These are phyloP conservation scores for Limnothrissa miodon DNA, from an alignment of 2,113 vertebrate genomes.

Conservation along the genomic window DNA sequence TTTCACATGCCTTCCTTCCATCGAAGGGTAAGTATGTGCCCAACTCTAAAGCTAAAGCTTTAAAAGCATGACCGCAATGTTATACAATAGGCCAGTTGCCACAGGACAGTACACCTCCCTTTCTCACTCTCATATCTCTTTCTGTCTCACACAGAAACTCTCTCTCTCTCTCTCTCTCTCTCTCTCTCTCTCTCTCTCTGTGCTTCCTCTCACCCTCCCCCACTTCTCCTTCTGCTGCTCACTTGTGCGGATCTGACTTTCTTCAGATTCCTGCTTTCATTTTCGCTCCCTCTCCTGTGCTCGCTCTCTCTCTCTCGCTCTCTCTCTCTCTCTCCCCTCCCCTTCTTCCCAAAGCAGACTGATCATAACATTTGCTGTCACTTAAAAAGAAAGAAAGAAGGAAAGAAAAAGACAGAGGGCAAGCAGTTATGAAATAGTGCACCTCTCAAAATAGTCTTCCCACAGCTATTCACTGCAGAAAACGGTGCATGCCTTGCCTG, in stretches of 20 bases:
- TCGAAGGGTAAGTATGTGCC: constrained; percentile 82
- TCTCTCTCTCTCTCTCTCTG: not conserved
- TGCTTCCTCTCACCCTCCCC: not conserved
- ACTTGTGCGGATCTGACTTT: not conserved
- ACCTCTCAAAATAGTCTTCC: not conserved
- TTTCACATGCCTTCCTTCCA: constrained; percentile 93
- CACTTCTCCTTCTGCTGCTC: not conserved
- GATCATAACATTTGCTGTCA: not conserved
- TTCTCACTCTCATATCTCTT: not conserved
- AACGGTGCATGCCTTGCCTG: not conserved
- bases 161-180: not conserved
- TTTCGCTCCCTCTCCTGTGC: not conserved
- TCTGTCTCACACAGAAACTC: not conserved
- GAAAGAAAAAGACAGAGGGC: not conserved
- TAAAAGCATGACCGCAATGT: too few relatives aligned
- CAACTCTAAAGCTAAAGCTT: too few relatives aligned
- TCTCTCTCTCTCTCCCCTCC: not conserved
- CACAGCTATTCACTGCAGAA: not conserved
- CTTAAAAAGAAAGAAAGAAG: not conserved
- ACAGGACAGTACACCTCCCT: too few relatives aligned
- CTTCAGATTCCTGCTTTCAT: not conserved
- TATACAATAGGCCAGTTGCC: too few relatives aligned
- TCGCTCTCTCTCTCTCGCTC: too few relatives aligned
- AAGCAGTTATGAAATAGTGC: not conserved
- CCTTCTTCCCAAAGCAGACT: not conserved